Evolutionary conservation across 2,797 vertebrate species (phyloP), one percentile per base, ranked within the genome.

Genomic region (Sebastes baramenuke): DNA sequence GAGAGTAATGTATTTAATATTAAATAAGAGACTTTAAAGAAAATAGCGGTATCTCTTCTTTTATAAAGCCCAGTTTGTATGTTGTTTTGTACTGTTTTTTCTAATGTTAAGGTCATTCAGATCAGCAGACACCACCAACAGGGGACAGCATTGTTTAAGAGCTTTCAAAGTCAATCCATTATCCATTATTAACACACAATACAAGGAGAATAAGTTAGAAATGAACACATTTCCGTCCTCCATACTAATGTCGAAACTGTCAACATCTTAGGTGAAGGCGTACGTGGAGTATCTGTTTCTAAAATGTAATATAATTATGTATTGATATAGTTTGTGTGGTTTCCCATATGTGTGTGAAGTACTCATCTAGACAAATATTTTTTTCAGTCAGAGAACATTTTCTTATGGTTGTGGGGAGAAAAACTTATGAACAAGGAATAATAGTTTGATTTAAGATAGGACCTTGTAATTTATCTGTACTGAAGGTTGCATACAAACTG

Each of bases 1-100:
- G 83, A 89, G 67, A 88, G 67, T 72, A 52, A 84, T 90, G 83
- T 91, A 91, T 93, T 92, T 94, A 86, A 89, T 87, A 89, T 84
- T 87, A 93, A 90, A 92, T 16, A 75, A 83, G 24, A 85, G 2
- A 67, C 55, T 85, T 87, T 64, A 83, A 88, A 62, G 34, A 74
- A 87, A 72, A 61, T 1, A 1, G 14, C 12, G 38, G 18, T n/a
- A 10, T 54, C 24, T 4, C 16, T 77, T 70, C 13, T 59, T 81
- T 65, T 54, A 7, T 54, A 6, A 20, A 72, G 38, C 64, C 46
- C 11, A 14, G 2, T 49, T 13, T 64, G 27, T 56, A 24, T 65
- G 18, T 38, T n/a, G 56, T 73, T 34, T 65, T 24, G 1, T 67
- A 2, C 34, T 46, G 4, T 54, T 2, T 20, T 58, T 16, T 46